Evolutionary conservation across 2,113 vertebrate species (phyloP).

Genomic region (Hyla sarda): DNA sequence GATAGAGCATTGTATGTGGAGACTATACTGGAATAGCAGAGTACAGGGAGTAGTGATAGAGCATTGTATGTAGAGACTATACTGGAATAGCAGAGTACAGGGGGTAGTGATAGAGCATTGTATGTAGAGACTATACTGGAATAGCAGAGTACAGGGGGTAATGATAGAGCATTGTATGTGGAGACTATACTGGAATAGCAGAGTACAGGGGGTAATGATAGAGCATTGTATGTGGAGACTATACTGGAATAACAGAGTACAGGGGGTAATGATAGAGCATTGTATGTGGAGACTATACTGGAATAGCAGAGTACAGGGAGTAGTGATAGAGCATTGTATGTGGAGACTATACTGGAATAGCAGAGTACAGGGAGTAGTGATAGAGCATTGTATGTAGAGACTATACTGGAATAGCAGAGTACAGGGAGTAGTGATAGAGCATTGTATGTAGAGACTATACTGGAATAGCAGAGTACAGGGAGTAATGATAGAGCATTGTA

Average conservation of each 20-base stretch:
- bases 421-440: background rate
- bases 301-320: background rate
- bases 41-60: background rate
- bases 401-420: background rate
- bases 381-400: background rate
- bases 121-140: background rate
- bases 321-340: background rate
- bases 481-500: too few species aligned
- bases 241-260: too few species aligned
- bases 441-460: background rate
- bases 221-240: background rate
- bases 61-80: background rate
- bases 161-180: background rate
- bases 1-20: background rate
- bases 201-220: background rate
- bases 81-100: background rate
- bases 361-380: background rate
- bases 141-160: background rate
- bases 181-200: background rate
- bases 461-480: background rate
- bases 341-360: background rate
- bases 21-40: background rate
- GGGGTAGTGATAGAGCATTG: background rate
- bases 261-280: background rate
- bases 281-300: background rate